Evolutionary conservation across 2,888 invertebrate genomes (phyloP).

Genomic region (Tachina fera): DNA sequence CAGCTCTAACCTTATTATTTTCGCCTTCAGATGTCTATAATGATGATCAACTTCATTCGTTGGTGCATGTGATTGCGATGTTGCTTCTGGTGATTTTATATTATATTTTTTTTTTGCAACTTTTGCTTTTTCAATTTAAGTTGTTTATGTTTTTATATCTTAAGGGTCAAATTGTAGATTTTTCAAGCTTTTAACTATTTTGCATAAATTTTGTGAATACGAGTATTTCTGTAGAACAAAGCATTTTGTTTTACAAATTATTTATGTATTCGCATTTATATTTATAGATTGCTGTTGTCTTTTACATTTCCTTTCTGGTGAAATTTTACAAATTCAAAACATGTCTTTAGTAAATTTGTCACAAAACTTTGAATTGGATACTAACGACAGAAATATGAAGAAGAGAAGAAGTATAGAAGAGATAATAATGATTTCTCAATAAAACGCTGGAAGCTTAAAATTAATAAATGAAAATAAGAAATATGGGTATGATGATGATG

Average conservation of each 20-base stretch:
- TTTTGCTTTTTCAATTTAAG: slow-evolving; percentile 7
- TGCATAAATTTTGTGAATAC: slow-evolving; percentile 56
- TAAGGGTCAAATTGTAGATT: slow-evolving; percentile 52
- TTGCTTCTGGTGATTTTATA: not conserved
- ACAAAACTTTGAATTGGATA: slow-evolving; percentile 11
- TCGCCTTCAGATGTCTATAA: slow-evolving; percentile 28
- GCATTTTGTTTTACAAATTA: slow-evolving; percentile 8
- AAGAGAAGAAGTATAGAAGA: not conserved
- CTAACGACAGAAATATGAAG: not conserved
- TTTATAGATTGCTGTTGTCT: not conserved
- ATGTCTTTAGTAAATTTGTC: slow-evolving; percentile 44
- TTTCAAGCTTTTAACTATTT: slow-evolving; percentile 43
- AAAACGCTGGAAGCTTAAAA: slow-evolving; percentile 58
- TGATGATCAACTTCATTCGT: slow-evolving; percentile 14
- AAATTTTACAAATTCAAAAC: slow-evolving; percentile 53
- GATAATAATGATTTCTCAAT: slow-evolving; percentile 56
- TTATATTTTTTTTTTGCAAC: not conserved
- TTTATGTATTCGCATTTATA: slow-evolving; percentile 14
- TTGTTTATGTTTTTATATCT: slow-evolving; percentile 36
- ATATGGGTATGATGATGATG: not conserved
- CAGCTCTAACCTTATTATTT: slow-evolving; percentile 23
- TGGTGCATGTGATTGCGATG: slow-evolving; percentile 38
- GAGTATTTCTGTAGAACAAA: not conserved
- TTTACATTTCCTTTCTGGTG: not conserved
- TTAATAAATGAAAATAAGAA: slow-evolving; percentile 55